Conservation (phyloP, 2,888 invertebrate species). For the Sarcophaga variegata region DNA sequence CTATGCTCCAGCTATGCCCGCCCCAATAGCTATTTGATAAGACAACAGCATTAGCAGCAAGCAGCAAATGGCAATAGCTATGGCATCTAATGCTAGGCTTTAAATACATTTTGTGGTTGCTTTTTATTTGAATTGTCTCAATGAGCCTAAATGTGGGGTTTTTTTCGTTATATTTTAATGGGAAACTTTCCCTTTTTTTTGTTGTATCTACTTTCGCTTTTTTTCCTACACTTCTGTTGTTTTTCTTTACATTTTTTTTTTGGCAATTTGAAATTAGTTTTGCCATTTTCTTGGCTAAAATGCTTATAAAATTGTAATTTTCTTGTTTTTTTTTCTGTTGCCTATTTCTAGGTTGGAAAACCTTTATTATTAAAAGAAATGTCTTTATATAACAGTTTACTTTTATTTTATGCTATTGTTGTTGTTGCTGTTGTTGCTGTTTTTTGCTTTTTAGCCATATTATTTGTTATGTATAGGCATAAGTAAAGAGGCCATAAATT, state of each 20-base stretch:
- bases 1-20: conserved; percentile 25
- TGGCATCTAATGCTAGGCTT: neutral
- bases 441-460: neutral
- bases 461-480: conserved; percentile 57
- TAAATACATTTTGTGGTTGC: conserved; percentile 50
- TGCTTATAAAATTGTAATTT: conserved; percentile 80
- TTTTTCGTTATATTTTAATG: conserved; percentile 63
- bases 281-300: conserved; percentile 66
- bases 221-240: conserved; percentile 51
- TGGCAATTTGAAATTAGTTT: conserved; percentile 71
- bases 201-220: neutral
- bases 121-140: conserved; percentile 44
- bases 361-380: conserved; percentile 81
- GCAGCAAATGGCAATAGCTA: neutral
- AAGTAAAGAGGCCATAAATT: conserved; percentile 78
- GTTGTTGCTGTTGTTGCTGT: no score
- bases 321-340: conserved; percentile 73
- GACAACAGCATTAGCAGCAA: neutral
- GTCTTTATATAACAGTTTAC: conserved; percentile 76
- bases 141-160: conserved; percentile 60
- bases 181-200: neutral
- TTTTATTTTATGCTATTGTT: conserved; percentile 20
- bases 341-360: conserved; percentile 53
- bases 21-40: conserved; percentile 41
- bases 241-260: conserved; percentile 18